Percentiles rank a stretch among this genome's conserved stretches.
Evolutionary conservation across 2,113 vertebrate genomes (phyloP).

Genomic region (Anguilla japonica): DNA sequence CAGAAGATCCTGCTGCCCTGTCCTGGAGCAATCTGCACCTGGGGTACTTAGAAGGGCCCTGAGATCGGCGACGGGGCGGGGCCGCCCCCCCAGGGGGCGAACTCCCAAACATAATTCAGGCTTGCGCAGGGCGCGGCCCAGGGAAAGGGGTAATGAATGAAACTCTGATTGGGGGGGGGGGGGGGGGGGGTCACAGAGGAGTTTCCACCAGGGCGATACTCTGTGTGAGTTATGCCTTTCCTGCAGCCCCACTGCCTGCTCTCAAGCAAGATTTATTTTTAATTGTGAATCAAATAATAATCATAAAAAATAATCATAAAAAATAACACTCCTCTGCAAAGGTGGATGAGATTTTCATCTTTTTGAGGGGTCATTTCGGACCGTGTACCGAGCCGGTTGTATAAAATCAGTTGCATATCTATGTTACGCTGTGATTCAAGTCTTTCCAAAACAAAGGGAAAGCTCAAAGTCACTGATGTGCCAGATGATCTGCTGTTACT

Average conservation of each 20-base stretch:
- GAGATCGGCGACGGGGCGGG: constrained; percentile 63
- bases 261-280: constrained; percentile 42
- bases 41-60: constrained; percentile 79
- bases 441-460: no score
- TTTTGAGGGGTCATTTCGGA: neutral
- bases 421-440: no score
- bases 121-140: constrained; percentile 60
- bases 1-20: constrained; percentile 64
- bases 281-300: constrained; percentile 39
- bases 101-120: constrained; percentile 76
- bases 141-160: constrained; percentile 78
- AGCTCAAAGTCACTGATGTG: no score
- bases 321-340: neutral
- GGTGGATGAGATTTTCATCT: neutral
- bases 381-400: neutral
- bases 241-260: constrained; percentile 37
- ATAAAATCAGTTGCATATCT: no score
- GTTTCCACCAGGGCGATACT: constrained; percentile 34
- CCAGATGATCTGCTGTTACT: neutral
- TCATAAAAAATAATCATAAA: neutral
- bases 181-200: constrained; percentile 61
- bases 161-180: constrained; percentile 73
- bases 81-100: constrained; percentile 68
- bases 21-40: constrained; percentile 73
- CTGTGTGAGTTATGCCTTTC: constrained; percentile 50